Conservation (phyloP, 2,888 invertebrate genomes). For the Blastobasis lacticolella region DNA sequence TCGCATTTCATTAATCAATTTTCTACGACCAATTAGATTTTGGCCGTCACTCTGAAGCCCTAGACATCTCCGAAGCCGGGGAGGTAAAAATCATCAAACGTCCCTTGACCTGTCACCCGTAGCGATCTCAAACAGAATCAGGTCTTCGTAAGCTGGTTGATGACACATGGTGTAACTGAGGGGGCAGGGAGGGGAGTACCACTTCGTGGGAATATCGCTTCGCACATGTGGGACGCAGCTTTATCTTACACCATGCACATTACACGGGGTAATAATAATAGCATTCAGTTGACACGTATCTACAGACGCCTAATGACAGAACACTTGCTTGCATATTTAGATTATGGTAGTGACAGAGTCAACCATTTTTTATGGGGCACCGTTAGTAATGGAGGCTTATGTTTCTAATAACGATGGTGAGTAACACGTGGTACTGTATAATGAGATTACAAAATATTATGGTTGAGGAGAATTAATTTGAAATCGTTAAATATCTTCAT, state of each 20-base stretch:
- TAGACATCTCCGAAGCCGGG: constrained; percentile 59
- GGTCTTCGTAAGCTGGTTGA: constrained; percentile 42
- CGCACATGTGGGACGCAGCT: constrained; percentile 69
- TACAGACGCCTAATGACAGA: constrained; percentile 37
- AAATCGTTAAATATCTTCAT: too few relatives aligned
- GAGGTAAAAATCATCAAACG: constrained; percentile 41
- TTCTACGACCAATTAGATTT: constrained; percentile 52
- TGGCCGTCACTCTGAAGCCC: constrained; percentile 56
- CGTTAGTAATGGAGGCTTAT: too few relatives aligned
- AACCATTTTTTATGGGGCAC: too few relatives aligned
- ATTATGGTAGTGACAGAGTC: constrained; percentile 18
- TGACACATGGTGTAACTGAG: constrained; percentile 50
- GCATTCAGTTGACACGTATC: constrained; percentile 53
- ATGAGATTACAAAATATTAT: too few relatives aligned
- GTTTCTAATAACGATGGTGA: too few relatives aligned
- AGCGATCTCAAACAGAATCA: constrained; percentile 3
- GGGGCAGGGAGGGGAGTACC: constrained; percentile 26
- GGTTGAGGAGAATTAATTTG: too few relatives aligned
- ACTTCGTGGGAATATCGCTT: constrained; percentile 52
- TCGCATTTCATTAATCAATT: constrained; percentile 61
- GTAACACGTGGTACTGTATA: too few relatives aligned
- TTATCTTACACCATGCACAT: constrained; percentile 55
- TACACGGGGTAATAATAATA: constrained; percentile 61
- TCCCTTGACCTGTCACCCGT: constrained; percentile 1
- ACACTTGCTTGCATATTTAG: constrained; percentile 35